Base-by-base conservation (phyloP, 2,888 invertebrate genomes). In the Pantelozetes paolii region DNA sequence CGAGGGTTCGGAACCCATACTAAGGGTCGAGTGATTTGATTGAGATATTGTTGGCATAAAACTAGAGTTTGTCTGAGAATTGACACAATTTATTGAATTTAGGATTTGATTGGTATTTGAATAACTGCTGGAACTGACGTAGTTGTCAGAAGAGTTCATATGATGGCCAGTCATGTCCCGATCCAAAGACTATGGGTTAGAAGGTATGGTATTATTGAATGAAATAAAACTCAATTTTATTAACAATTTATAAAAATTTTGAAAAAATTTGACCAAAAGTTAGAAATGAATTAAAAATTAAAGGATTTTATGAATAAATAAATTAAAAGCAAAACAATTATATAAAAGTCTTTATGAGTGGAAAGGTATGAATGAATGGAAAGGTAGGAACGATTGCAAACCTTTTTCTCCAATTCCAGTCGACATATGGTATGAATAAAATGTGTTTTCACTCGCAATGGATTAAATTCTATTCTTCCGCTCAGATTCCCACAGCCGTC, bases 341-440 rank as follows among this genome's bases (percentile, higher is more conserved):
- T 23, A 64, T 36, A 73, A 18, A 42, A 36, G 30, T 54, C 36
- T 36, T 36, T 20, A 30, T 71, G 13, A n/a, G 36, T 28, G 30
- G 59, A 28, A 59, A 59, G 28, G 30, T n/a, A n/a, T n/a, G n/a
- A n/a, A 30, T 71, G 13, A n/a, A 23, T 28, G 30, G 59, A 28
- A 59, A 59, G 28, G 30, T n/a, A n/a, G n/a, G n/a, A n/a, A n/a
- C n/a, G n/a, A 40, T 13, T 20, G 18, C 75, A 71, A 74, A 76
- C 76, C 74, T 76, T 74, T 64, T 91, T 91, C 84, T 94, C 94
- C 79, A 94, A 84, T 77, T 93, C 91, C 78, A 95, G 82, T 76
- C 95, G 87, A 95, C 96, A 95, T 72, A 97, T 64, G 18, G 97
- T 98, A 81, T 96, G 95, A 79, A 97, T 94, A 81, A 95, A 97